A percentile compares a stretch with the other conserved stretches of the same genome.
Conservation (phyloP, 2,888 invertebrate species). For the Cerastis leucographa region DNA sequence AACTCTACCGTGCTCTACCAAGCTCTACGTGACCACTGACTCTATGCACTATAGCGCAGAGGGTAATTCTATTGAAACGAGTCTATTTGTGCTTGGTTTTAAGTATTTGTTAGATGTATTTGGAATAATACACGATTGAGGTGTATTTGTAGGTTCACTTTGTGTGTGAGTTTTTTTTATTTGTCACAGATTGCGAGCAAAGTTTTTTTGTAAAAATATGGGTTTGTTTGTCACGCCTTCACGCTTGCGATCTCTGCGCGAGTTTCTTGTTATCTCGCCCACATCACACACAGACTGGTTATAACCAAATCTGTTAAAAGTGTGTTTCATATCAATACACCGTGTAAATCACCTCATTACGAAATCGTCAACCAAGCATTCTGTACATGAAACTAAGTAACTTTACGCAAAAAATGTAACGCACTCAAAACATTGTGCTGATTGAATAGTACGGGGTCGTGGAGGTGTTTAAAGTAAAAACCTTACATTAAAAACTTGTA, state of each 20-base stretch:
- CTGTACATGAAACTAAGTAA: too few relatives aligned
- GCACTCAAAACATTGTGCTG: too few relatives aligned
- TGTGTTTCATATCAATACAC: neutral
- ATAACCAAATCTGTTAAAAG: neutral
- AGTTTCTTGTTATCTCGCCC: neutral
- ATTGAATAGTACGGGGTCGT: too few relatives aligned
- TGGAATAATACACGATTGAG: too few relatives aligned
- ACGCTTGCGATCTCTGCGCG: neutral
- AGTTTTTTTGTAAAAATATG: neutral
- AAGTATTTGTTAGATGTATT: neutral
- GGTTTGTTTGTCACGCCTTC: neutral
- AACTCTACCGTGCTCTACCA: slow-evolving; percentile 3
- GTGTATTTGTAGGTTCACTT: too few relatives aligned
- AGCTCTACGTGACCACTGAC: slow-evolving; percentile 31
- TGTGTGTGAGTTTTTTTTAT: neutral
- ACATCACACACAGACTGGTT: too few relatives aligned
- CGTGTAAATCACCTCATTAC: too few relatives aligned
- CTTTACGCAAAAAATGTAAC: too few relatives aligned
- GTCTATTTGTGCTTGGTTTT: slow-evolving; percentile 11
- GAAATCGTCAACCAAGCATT: too few relatives aligned
- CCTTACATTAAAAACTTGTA: too few relatives aligned
- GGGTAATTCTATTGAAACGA: slow-evolving; percentile 29
- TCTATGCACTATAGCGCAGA: slow-evolving; percentile 12
- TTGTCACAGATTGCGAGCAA: neutral
- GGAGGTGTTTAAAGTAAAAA: too few relatives aligned